Evolutionary conservation across 2,113 vertebrate genomes (phyloP).

Genomic region (Hymenochirus boettgeri): DNA sequence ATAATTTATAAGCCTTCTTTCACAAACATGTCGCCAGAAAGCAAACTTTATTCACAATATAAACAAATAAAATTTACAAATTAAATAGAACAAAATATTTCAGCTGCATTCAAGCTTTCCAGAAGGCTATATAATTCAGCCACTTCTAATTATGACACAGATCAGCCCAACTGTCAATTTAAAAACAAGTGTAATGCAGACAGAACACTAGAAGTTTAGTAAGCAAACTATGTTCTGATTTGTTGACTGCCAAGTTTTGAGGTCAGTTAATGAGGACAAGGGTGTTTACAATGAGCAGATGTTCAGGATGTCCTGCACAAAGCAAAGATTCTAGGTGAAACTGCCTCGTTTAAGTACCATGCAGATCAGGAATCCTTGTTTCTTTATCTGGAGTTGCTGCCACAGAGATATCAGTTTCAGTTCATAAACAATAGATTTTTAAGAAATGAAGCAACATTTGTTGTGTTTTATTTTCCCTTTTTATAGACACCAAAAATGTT

Average conservation of each 20-base stretch:
- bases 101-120: slow-evolving; percentile 54
- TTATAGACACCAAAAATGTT: slow-evolving; percentile 44
- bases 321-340: not conserved
- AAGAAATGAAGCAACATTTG: not conserved
- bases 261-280: not conserved
- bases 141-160: slow-evolving; percentile 45
- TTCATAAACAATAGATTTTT: not conserved
- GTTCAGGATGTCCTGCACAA: not conserved
- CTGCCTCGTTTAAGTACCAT: not conserved
- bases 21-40: slow-evolving; percentile 54
- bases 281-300: not conserved
- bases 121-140: slow-evolving; percentile 50
- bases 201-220: not conserved
- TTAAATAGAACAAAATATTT: slow-evolving; percentile 58
- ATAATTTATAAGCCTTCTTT: no score
- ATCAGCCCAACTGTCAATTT: not conserved
- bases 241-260: not conserved
- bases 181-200: slow-evolving; percentile 15
- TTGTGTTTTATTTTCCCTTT: not conserved
- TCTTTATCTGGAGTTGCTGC: not conserved
- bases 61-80: slow-evolving; percentile 62
- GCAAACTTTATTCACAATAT: slow-evolving; percentile 57
- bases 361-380: no score
- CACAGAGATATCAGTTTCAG: not conserved
- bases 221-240: not conserved